Evolutionary conservation across 2,113 vertebrate species (phyloP), one percentile per base, ranked within the genome.

Genomic region (Suncus etruscus): DNA sequence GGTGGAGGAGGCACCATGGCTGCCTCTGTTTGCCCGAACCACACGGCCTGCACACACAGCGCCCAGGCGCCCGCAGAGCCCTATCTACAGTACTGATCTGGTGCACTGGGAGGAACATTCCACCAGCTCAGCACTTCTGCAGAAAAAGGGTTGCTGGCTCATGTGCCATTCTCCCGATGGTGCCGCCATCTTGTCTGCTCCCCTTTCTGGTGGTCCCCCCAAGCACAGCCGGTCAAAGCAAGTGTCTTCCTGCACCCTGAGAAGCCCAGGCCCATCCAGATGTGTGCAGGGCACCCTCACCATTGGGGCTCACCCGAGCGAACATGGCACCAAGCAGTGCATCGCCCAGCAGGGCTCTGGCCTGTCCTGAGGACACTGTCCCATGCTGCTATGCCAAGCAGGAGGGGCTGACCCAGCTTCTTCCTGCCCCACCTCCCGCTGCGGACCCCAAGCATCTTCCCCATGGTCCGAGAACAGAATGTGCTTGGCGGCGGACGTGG

Each of bases 121-220:
- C 84, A 93, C 96, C 90, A 94, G 87, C 97, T 97, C 97, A 97
- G 97, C 95, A 79, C 95, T 96, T 96, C 74, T 95, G 93, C 95
- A 83, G 92, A 48, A 87, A 90, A 27, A 61, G 81, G 96, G 93
- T 93, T 89, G 91, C 96, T 85, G 65, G 90, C 97, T 93, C 8
- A 11, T 70, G 85, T 54, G 29, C 90, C 45, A 69, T 31, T 83
- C 90, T 96, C 96, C 96, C 87, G 91, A 65, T 32, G 39, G 39
- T 39, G 39, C 50, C 81, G 86, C 68, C 89, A 12, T 83, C 88
- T 47, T 54, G 82, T 88, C 69, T 2, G 3, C 95, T 51, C 50
- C 74, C 92, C 51, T 89, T 69, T 89, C 87, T 83, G 69, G 27
- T 22, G 11, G 51, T 51, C 65, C 39, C 72, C 58, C 27, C 11